Evolutionary conservation across 2,113 vertebrate genomes (phyloP), one percentile per base, ranked within the genome.

Genomic region (Zapornia atra): DNA sequence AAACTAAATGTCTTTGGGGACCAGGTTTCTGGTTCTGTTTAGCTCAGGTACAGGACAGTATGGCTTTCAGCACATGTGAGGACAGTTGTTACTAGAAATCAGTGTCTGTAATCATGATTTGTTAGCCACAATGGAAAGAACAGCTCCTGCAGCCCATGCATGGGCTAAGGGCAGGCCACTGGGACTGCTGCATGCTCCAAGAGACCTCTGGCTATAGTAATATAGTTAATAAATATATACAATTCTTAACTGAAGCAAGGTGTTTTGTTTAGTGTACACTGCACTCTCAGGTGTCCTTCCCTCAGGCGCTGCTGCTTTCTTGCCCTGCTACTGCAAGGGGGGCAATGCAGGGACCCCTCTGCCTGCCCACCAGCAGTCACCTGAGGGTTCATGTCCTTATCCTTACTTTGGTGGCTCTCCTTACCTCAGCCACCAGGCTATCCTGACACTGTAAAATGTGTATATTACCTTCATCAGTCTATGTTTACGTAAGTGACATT

Each of bases 271-370:
- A 61, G 20, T 59, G 21, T 28, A 21, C 53, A 5, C 15, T 75
- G 14, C 11, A 18, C 4, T 31, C 36, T 59, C n/a, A n/a, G 25
- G 5, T 28, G 17, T 15, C 34, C 18, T 79, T 59, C 31, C 15
- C 11, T 46, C 2, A 0, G 22, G 9, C 12, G 22, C 2, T 2
- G 5, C 6, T 68, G 57, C 3, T 68, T 76, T 82, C 63, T 60
- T 85, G 12, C 8, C 7, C 25, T 59, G 6, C 14, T 79, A 0
- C 4, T 82, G n/a, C 40, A 36, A 14, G 44, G 16, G 42, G 24
- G 5, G 6, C 20, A 57, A 33, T 0, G 0, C 14, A 34, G 29
- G 31, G 28, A 81, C 10, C 5, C 1, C 5, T 44, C 33, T 64
- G 11, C 26, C 40, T 68, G 48, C 36, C 20, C 75, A 65, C n/a